Evolutionary conservation across 1,140 invertebrate genomes (phyloP), one percentile per base, ranked within the genome.

Genomic region (Lysiphlebus fabarum): DNA sequence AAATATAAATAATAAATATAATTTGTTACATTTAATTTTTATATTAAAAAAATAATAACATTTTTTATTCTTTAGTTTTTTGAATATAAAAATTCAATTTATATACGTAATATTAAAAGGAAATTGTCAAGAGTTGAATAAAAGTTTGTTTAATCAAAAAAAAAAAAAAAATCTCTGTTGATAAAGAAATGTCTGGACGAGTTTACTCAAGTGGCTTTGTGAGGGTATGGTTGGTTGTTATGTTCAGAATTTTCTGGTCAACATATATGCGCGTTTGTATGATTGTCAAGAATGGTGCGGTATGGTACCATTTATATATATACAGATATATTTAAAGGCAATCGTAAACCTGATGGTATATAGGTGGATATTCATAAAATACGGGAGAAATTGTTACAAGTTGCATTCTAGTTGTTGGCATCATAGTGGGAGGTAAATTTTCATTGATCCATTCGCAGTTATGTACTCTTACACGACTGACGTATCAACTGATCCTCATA

Each of bases 401-500:
- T 26, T 26, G 17, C 17, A 26, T 26, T 26, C 17, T 26, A 26
- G 17, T 26, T 26, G 17, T 1, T 1, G 17, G 1, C 0, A 26
- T 26, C 4, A 26, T 26, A 4, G 64, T 49, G 62, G 67, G 68
- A 72, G 72, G 68, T 71, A 69, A 62, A 71, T 71, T 76, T 76
- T 79, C 77, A 79, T 79, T 79, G 77, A 79, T 79, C 77, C 76
- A 62, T 71, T 64, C 69, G 63, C 63, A 34, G 65, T 65, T 64
- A 69, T 63, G 67, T 64, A 71, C 69, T 65, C 65, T 57, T 36
- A 43, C 58, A 58, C 58, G 64, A 47, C 62, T 51, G 51, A 50
- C 62, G 66, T 55, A 64, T 67, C 68, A 61, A 65, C 70, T 57
- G 73, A 75, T 67, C 68, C 70, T 72, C 62, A 44, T 36, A 14